Conservation (phyloP, 2,888 invertebrate species). For the Cheiracanthium punctorium region DNA sequence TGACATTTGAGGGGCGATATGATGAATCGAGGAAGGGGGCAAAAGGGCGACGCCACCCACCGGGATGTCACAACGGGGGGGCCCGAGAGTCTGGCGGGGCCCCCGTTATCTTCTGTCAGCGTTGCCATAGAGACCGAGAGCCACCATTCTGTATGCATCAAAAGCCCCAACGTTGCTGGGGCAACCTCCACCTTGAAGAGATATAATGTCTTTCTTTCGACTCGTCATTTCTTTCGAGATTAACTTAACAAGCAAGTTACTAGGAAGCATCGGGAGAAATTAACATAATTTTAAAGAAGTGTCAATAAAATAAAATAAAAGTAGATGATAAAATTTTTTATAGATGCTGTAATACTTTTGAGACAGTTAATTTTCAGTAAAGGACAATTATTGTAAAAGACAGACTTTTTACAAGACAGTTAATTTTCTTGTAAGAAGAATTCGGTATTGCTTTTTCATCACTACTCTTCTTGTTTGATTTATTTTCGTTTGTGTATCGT, state of each 20-base stretch:
- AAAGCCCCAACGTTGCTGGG: slow-evolving; percentile 24
- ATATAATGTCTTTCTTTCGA: slow-evolving; percentile 2
- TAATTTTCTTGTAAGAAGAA: too few species aligned
- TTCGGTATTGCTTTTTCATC: too few species aligned
- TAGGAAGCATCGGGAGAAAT: too few species aligned
- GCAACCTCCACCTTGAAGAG: slow-evolving; percentile 19
- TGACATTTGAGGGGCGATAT: slow-evolving; percentile 64
- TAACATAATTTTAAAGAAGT: too few species aligned
- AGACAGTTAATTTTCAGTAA: too few species aligned
- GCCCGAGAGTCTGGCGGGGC: slow-evolving; percentile 16
- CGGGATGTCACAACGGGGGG: slow-evolving; percentile 60
- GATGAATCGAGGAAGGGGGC: slow-evolving; percentile 68
- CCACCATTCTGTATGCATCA: slow-evolving; percentile 50
- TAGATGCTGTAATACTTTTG: too few species aligned
- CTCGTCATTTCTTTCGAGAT: neutral
- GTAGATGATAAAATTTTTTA: too few species aligned
- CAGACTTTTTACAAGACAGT: too few species aligned
- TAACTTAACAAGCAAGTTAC: neutral
- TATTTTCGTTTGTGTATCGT: too few species aligned
- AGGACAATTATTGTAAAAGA: too few species aligned
- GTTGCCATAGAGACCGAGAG: slow-evolving; percentile 57
- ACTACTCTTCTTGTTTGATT: too few species aligned
- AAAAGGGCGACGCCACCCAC: slow-evolving; percentile 66
- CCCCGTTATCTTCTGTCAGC: slow-evolving; percentile 63
- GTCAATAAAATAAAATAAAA: too few species aligned